phyloP scores from a whole-genome alignment of 2,797 vertebrate genomes.

The Bradypodion ventrale region DNA sequence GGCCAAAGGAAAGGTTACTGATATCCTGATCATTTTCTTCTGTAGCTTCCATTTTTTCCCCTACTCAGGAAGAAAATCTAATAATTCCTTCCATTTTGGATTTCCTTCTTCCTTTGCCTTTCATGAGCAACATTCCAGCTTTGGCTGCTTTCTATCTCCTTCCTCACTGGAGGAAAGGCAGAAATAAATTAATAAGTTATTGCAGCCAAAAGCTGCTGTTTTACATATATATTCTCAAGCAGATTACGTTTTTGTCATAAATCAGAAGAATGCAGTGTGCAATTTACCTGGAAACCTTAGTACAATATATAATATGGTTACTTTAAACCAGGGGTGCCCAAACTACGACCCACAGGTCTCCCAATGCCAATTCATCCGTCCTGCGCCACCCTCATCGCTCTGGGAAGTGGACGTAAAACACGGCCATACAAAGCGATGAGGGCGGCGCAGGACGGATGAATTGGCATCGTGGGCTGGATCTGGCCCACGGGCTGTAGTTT shows the following conservation, averaged over 20 bases:
- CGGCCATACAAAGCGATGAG: too few species aligned
- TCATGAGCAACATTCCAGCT: neutral
- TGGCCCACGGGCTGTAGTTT: too few species aligned
- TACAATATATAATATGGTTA: neutral
- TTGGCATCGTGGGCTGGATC: too few species aligned
- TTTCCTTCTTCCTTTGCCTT: neutral
- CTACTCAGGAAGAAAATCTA: neutral
- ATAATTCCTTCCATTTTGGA: neutral
- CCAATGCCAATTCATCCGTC: too few species aligned
- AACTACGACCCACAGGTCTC: too few species aligned
- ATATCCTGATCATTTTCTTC: neutral
- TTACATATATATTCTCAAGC: neutral
- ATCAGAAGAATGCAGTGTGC: neutral
- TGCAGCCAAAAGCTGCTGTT: neutral
- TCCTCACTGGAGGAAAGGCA: neutral
- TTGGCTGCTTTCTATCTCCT: too few species aligned
- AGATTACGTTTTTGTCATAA: neutral
- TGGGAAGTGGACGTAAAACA: too few species aligned
- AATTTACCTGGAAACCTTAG: neutral
- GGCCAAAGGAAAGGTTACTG: neutral
- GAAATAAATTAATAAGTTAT: neutral
- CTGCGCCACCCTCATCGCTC: too few species aligned
- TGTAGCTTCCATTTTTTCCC: neutral
- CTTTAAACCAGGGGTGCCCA: too few species aligned
- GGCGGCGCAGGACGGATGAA: too few species aligned